Evolutionary conservation across 2,797 vertebrate genomes (phyloP).

Genomic region (Cossypha heuglini): DNA sequence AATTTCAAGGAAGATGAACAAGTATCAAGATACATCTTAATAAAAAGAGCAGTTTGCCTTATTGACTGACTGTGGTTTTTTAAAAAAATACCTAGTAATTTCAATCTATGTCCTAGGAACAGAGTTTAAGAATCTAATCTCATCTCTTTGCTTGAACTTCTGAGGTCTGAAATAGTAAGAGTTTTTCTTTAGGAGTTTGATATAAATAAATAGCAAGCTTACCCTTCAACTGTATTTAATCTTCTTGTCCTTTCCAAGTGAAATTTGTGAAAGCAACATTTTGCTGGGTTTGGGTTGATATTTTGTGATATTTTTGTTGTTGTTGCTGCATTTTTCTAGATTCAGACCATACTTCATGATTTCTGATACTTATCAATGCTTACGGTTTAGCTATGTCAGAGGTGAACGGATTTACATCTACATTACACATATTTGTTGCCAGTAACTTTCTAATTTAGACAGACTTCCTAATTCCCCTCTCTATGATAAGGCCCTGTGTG

Average conservation of each 20-base stretch:
- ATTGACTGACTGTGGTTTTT: background rate
- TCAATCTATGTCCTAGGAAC: background rate
- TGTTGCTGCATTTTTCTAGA: background rate
- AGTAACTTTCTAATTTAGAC: background rate
- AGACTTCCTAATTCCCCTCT: background rate
- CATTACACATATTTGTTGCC: background rate
- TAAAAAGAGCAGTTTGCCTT: background rate
- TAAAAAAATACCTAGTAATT: background rate
- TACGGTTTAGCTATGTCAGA: background rate
- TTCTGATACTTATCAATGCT: background rate
- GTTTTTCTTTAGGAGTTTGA: background rate
- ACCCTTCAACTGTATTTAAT: background rate
- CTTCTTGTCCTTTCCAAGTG: background rate
- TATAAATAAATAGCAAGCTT: background rate
- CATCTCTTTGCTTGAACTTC: background rate
- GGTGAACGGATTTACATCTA: background rate
- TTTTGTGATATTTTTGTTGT: background rate
- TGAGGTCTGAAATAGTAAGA: background rate
- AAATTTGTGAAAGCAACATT: background rate
- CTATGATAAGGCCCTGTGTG: constrained; percentile 83
- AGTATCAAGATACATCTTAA: background rate
- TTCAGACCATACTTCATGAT: background rate
- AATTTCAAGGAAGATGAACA: background rate
- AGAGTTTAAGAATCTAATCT: background rate
- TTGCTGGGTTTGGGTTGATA: background rate